Base-by-base conservation (phyloP, 2,888 invertebrate genomes). In the Lepidonotus clava region DNA sequence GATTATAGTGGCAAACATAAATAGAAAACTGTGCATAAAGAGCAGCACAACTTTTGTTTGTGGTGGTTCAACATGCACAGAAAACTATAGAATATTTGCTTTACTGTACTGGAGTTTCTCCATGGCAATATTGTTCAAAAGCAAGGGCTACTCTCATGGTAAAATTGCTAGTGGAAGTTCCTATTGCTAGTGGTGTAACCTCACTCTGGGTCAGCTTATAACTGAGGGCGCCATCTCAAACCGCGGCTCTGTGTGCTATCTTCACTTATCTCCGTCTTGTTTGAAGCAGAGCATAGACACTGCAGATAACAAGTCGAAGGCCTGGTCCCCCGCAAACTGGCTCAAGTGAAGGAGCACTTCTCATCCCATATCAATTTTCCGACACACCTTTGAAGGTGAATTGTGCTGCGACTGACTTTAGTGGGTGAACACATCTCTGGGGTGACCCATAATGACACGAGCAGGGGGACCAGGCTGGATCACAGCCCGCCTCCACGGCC, bases 311-410 rank as follows among this genome's bases (percentile, higher is more conserved):
- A 71, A 11, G n/a, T 14, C 71, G 36, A 71, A 14, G 14, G 71
- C 36, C n/a, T 34, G 18, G 71, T 71, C 71, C 24, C 71, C 71
- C 36, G 18, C 71, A 71, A 36, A 71, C 71, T 38, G 18, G 38
- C 71, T 71, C 71, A 71, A 71, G 38, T 71, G 71, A 71, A 34
- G 8, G 71, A 21, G 36, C 36, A 71, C 71, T 71, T 71, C 38
- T 71, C 71, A 71, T 71, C 71, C 71, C 71, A 38, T 71, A 71
- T 71, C 71, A 71, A 71, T 71, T 71, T 71, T 36, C 71, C 71
- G 36, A 18, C 34, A 71, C 71, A 71, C 71, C 71, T 71, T 71
- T 71, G 71, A 71, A 71, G 71, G 71, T 71, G 71, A 71, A 71
- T 71, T 36, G 71, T 71, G n/a, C 21, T 71, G 36, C 6, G 71